Percentiles rank a stretch among this genome's conserved stretches.
phyloP scores from a whole-genome alignment of 2,797 vertebrate genomes.

The Thaleichthys pacificus region DNA sequence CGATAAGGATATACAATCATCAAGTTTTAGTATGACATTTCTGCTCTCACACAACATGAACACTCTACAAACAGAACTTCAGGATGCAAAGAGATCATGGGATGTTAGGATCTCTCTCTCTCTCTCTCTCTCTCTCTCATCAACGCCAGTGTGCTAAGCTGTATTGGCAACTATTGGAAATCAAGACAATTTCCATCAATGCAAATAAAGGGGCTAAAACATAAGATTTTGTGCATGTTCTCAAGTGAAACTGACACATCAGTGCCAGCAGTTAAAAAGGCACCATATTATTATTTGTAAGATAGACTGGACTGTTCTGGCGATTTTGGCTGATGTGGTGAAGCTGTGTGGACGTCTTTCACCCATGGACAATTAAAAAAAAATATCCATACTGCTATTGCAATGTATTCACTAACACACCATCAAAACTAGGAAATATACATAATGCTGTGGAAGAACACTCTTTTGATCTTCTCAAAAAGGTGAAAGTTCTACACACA shows the following conservation, averaged over 20 bases:
- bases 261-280: slow-evolving; percentile 63
- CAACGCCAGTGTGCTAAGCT: slow-evolving; percentile 5
- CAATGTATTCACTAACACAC: not conserved
- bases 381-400: not conserved
- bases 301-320: slow-evolving; percentile 28
- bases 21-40: slow-evolving; percentile 22
- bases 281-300: slow-evolving; percentile 60
- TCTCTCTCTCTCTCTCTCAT: no score
- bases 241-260: slow-evolving; percentile 23
- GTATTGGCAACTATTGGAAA: not conserved
- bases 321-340: slow-evolving; percentile 37
- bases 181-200: slow-evolving; percentile 11
- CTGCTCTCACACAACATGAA: slow-evolving; percentile 33
- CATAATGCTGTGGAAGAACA: no score
- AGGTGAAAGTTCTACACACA: not conserved
- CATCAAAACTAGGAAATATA: no score
- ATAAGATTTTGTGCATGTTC: slow-evolving; percentile 42
- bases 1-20: slow-evolving; percentile 28
- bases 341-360: not conserved
- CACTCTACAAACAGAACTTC: slow-evolving; percentile 22
- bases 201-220: slow-evolving; percentile 30
- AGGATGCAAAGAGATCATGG: slow-evolving; percentile 14
- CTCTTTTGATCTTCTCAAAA: not conserved
- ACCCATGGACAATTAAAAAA: slow-evolving; percentile 7
- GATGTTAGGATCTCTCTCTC: no score